Evolutionary conservation across 2,113 vertebrate genomes (phyloP), one percentile per base, ranked within the genome.

Genomic region (Mola mola): DNA sequence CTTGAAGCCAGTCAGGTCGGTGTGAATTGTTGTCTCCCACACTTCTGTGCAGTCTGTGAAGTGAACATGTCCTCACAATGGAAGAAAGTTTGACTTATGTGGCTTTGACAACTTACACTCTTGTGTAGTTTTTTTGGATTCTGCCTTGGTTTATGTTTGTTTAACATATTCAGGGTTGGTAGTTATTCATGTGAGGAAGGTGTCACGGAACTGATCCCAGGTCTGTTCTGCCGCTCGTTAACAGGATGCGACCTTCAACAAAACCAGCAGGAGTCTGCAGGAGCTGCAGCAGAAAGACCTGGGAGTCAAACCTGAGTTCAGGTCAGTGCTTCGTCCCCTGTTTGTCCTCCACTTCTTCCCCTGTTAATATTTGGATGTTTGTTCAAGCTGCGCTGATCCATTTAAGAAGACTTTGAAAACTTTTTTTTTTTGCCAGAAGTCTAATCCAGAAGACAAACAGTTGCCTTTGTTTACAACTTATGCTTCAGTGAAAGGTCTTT

Each of bases 171-270:
- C 9, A 29, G 28, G 28, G 33, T 12, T 13, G 16, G 5, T 19
- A 5, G 38, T 15, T 19, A 2, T 3, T 42, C 17, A 42, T 48
- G 26, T 7, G 15, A 8, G 8, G 19, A 15, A 10, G 11, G 26
- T 4, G 29, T 50, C n/a, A 5, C 33, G 3, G 4, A 28, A 13
- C n/a, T 33, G 13, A 8, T 55, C 34, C 49, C 12, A 15, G 11
- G 8, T 22, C 9, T 47, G 5, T 7, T 38, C 3, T 72, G 37
- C 50, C 59, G 22, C 44, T 57, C 13, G 0, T 48, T 81, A 65
- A 8, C 82, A 99, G 97, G 97, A 99, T 61, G 95, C 96, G 3
- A 91, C 94, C 49, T 99, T 99, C 86, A 99, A 99, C 88, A 99
- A 99, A 91, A 95, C 93, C 66, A 95, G 94, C 0, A 92, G 97